Evolutionary conservation across 2,113 vertebrate genomes (phyloP), one percentile per base, ranked within the genome.

Genomic region (Elephantulus edwardii): DNA sequence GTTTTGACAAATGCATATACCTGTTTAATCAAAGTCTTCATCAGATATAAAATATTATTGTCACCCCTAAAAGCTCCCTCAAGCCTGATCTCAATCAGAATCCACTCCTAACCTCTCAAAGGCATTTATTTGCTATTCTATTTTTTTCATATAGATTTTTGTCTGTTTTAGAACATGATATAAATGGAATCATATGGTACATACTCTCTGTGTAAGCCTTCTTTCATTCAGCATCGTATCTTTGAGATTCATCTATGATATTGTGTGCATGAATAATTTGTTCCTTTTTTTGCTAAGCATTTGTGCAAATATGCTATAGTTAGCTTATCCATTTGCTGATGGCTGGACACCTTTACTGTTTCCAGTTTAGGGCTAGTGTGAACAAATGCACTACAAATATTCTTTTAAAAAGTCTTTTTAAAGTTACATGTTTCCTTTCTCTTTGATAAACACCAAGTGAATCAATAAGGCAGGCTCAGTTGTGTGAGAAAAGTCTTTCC

Each of bases 271-370:
- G 28, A 50, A 40, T 80, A 48, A 89, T 17, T 44, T 52, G 2
- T 35, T 84, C 52, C n/a, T 78, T 96, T 91, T n/a, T 56, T 71
- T 81, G 16, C 38, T 72, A 13, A 81, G 24, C 10, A 74, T 58
- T 85, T 70, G 7, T 71, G 76, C 40, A 89, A 79, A 74, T 78
- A 60, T 28, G 8, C 1, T 38, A 44, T 6, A 35, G 8, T 88
- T 83, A 70, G 44, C 28, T 74, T 66, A 44, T 28, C 19, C 8
- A 28, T 52, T 75, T 35, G 93, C 13, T 68, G 66, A 64, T 9
- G 83, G 7, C 42, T 86, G 60, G 40, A 38, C 9, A 72, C 20
- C 33, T 56, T 22, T 4, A 12, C 20, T 83, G 3, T 28, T 86
- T 64, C 72, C 22, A 70, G 16, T 56, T 71, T 83, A 0, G 8